phyloP scores from a whole-genome alignment of 2,797 vertebrate genomes.

The Takifugu ocellatus region DNA sequence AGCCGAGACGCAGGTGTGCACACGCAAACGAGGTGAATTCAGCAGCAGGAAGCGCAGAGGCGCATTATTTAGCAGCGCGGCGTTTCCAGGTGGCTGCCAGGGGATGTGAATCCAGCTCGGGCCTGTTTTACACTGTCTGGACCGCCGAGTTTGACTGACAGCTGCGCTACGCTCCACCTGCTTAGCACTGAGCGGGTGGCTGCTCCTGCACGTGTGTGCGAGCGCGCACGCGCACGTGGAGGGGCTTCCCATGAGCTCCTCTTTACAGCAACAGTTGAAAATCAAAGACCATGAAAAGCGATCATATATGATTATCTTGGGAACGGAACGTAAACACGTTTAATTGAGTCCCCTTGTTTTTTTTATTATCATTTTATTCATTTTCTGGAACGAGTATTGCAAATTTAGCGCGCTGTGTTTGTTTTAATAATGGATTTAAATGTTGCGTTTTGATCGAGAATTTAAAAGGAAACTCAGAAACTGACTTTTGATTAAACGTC shows the following conservation, averaged over 20 bases:
- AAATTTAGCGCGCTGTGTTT: too few relatives aligned
- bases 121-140: constrained; percentile 72
- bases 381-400: too few relatives aligned
- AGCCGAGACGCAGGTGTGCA: constrained; percentile 28
- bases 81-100: constrained; percentile 70
- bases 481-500: too few relatives aligned
- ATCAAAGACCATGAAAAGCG: constrained; percentile 7
- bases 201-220: constrained; percentile 37
- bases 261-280: constrained; percentile 48
- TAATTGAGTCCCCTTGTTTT: too few relatives aligned
- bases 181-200: constrained; percentile 62
- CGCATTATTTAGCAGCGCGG: constrained; percentile 69
- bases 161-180: constrained; percentile 66
- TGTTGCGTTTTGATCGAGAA: too few relatives aligned
- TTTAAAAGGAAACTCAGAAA: too few relatives aligned
- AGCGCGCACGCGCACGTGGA: constrained; percentile 35
- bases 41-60: constrained; percentile 41
- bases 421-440: too few relatives aligned
- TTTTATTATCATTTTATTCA: too few relatives aligned
- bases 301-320: not conserved
- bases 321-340: constrained; percentile 1
- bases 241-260: constrained; percentile 60
- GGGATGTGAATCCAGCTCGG: constrained; percentile 67
- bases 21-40: constrained; percentile 43
- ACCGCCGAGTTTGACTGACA: constrained; percentile 75